A percentile compares a stretch with the other conserved stretches of the same genome.
Conservation (phyloP, 2,888 invertebrate species). For the Chesias legatella region DNA sequence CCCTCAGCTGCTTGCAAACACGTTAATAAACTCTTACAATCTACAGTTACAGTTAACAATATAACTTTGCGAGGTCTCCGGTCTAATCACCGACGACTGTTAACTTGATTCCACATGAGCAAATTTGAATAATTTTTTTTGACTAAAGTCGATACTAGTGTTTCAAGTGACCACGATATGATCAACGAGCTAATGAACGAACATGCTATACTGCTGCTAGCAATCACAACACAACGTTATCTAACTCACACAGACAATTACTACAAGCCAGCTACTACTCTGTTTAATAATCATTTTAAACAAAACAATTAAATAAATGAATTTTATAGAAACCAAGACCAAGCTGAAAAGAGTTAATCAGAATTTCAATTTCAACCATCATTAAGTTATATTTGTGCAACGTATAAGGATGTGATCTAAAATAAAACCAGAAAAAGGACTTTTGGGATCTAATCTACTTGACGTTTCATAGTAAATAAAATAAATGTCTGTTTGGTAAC, state of each 20-base stretch:
- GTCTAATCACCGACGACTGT: slow-evolving; percentile 24
- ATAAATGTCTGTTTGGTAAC: slow-evolving; percentile 34
- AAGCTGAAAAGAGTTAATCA: slow-evolving; percentile 81
- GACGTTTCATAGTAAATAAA: slow-evolving; percentile 33
- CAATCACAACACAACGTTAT: slow-evolving; percentile 32
- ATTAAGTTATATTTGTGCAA: slow-evolving; percentile 69
- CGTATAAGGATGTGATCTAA: slow-evolving; percentile 70
- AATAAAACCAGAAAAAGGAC: slow-evolving; percentile 49
- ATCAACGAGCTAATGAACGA: slow-evolving; percentile 36
- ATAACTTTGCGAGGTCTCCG: slow-evolving; percentile 22
- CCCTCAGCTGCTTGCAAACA: slow-evolving; percentile 84
- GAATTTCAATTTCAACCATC: slow-evolving; percentile 67
- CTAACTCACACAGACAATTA: slow-evolving; percentile 27
- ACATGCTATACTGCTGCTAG: slow-evolving; percentile 45
- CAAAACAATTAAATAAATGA: slow-evolving; percentile 40
- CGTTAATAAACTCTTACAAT: slow-evolving; percentile 76
- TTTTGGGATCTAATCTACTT: slow-evolving; percentile 60
- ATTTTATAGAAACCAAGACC: slow-evolving; percentile 76
- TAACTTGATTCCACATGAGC: slow-evolving; percentile 18
- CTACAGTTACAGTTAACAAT: slow-evolving; percentile 42
- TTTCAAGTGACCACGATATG: slow-evolving; percentile 33
- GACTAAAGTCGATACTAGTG: slow-evolving; percentile 6
- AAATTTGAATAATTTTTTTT: slow-evolving; percentile 15
- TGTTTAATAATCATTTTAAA: slow-evolving; percentile 8
- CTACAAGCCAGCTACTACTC: slow-evolving; percentile 28